phyloP scores from a whole-genome alignment of 2,888 invertebrate genomes.

The Andrena bucephala region DNA sequence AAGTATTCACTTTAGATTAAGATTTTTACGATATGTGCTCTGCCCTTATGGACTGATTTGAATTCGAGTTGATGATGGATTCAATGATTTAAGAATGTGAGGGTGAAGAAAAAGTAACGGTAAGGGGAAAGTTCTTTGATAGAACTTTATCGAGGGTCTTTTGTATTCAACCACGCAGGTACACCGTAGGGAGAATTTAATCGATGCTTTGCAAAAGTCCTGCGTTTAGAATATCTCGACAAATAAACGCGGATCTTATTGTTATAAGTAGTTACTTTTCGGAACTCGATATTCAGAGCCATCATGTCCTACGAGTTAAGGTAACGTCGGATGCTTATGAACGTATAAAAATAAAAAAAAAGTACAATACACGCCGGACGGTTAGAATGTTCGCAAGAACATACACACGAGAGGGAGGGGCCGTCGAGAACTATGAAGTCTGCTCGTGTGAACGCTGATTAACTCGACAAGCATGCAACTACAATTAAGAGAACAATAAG shows the following conservation, averaged over 20 bases:
- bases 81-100: constrained; percentile 54
- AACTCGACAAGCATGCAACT: constrained; percentile 48
- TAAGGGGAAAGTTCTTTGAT: constrained; percentile 53
- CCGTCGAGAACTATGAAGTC: constrained; percentile 54
- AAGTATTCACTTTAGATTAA: constrained; percentile 84
- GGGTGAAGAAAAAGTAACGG: constrained; percentile 14
- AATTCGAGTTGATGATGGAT: constrained; percentile 65
- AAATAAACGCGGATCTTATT: constrained; percentile 64
- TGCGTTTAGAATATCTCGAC: constrained; percentile 68
- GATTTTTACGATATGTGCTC: constrained; percentile 83
- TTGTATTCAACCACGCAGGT: constrained; percentile 64
- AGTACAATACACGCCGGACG: constrained; percentile 51
- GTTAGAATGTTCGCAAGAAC: constrained; percentile 38
- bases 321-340: constrained; percentile 65
- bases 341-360: constrained; percentile 36
- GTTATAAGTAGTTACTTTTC: constrained; percentile 70
- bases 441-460: constrained; percentile 25
- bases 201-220: constrained; percentile 56
- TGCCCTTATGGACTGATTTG: constrained; percentile 74
- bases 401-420: constrained; percentile 10
- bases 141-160: constrained; percentile 55
- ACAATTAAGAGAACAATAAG: constrained; percentile 42
- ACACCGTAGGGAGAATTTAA: constrained; percentile 49
- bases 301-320: constrained; percentile 61
- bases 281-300: constrained; percentile 62